Conservation (phyloP, 53 echinoderm and acorn worm genomes). For the Pentamera pediparva region DNA sequence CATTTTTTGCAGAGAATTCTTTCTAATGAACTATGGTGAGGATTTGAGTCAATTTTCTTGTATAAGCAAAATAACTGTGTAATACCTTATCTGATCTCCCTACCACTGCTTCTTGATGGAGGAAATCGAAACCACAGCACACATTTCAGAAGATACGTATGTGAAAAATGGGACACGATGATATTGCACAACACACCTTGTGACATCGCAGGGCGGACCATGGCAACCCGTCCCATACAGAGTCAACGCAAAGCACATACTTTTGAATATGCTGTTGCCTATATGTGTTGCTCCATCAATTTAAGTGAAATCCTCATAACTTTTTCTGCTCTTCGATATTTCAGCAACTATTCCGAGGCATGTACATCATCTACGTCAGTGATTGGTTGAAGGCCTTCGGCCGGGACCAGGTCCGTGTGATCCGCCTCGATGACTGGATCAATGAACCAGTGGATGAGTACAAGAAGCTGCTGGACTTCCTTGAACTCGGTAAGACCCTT, state of each 20-base stretch:
- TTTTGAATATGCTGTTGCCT: neutral
- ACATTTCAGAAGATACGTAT: too few species aligned
- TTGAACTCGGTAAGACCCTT: slow-evolving; percentile 33
- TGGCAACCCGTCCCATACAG: too few species aligned
- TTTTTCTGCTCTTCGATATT: neutral
- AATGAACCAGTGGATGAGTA: slow-evolving; percentile 15
- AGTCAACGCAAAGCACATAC: neutral
- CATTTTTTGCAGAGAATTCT: neutral
- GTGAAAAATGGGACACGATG: too few species aligned
- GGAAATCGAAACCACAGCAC: too few species aligned
- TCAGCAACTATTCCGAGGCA: slow-evolving; percentile 25
- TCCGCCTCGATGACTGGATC: slow-evolving; percentile 45
- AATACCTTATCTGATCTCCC: too few species aligned
- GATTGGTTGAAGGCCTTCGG: slow-evolving; percentile 46
- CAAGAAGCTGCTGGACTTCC: slow-evolving; percentile 24
- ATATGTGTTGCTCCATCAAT: neutral
- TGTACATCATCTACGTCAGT: slow-evolving; percentile 30
- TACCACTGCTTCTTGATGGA: too few species aligned
- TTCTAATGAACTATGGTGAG: too few species aligned
- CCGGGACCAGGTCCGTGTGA: slow-evolving; percentile 26
- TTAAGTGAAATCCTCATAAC: neutral
- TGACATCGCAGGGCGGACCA: too few species aligned
- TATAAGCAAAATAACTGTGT: too few species aligned
- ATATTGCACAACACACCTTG: too few species aligned
- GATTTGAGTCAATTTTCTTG: too few species aligned